phyloP scores from a whole-genome alignment of 2,113 vertebrate genomes.

The Calcarius ornatus region DNA sequence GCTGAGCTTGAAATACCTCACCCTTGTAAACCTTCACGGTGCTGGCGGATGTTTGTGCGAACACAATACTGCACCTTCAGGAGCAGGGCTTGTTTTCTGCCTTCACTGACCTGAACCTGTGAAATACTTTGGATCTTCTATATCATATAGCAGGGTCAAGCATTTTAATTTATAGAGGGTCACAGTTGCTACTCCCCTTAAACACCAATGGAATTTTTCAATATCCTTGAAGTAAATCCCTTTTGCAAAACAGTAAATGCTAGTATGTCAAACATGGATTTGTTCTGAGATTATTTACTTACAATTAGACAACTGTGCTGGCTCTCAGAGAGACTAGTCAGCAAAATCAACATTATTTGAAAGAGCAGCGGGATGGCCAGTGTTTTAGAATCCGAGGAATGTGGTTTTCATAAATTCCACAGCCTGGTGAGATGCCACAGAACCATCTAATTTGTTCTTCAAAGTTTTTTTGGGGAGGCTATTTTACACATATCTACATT shows the following conservation, averaged over 20 bases:
- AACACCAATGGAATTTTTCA: conserved; percentile 76
- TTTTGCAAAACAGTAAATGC: conserved; percentile 69
- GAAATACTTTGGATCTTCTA: conserved; percentile 15
- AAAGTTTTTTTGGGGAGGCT: not conserved
- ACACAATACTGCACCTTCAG: not conserved
- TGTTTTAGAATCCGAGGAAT: conserved; percentile 71
- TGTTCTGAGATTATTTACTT: conserved; percentile 75
- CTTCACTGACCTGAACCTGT: conserved; percentile 9
- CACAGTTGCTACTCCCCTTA: conserved; percentile 60
- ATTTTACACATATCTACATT: not conserved
- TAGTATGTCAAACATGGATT: conserved; percentile 68
- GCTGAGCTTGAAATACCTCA: not conserved
- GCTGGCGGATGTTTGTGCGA: not conserved
- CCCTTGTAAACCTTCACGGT: not conserved
- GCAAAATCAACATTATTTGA: conserved; percentile 71
- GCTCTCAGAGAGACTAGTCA: conserved; percentile 54
- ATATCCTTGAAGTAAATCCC: conserved; percentile 72
- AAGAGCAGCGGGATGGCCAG: conserved; percentile 58
- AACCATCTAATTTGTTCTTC: conserved; percentile 56
- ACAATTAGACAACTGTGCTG: conserved; percentile 70
- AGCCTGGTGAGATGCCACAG: conserved; percentile 61
- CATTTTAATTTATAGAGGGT: conserved; percentile 70
- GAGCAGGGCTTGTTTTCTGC: conserved; percentile 1
- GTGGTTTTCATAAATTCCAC: conserved; percentile 70
- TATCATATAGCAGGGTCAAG: conserved; percentile 39